Conservation (phyloP, 2,888 invertebrate genomes). For the Ametastegia equiseti region DNA sequence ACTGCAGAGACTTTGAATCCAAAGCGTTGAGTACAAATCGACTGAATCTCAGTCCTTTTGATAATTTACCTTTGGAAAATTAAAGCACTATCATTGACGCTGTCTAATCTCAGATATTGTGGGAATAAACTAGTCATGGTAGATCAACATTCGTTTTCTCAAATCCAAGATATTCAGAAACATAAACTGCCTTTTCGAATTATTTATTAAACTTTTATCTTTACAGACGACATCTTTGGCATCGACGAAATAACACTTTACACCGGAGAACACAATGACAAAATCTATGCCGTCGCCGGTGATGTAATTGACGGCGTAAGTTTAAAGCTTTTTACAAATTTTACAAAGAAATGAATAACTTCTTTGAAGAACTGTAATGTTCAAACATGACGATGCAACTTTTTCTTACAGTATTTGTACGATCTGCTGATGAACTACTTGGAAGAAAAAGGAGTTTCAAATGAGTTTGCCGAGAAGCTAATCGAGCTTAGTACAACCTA, state of each 20-base stretch:
- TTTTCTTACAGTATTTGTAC: conserved; percentile 88
- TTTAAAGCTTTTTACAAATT: too few relatives aligned
- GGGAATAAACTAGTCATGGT: neutral
- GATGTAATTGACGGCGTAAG: conserved; percentile 96
- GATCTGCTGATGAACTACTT: conserved; percentile 96
- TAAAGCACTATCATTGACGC: conserved; percentile 31
- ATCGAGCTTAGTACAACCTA: conserved; percentile 93
- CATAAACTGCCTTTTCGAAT: neutral
- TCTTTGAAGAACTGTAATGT: too few relatives aligned
- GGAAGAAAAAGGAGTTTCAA: conserved; percentile 96
- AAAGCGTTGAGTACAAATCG: conserved; percentile 68
- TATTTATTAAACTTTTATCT: conserved; percentile 67
- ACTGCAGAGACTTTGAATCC: conserved; percentile 48
- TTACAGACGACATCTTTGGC: conserved; percentile 91
- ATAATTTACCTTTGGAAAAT: conserved; percentile 64
- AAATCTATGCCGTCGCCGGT: conserved; percentile 93
- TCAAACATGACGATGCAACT: neutral
- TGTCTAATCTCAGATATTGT: neutral
- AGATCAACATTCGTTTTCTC: neutral
- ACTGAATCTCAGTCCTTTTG: conserved; percentile 21
- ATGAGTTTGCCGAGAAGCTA: conserved; percentile 94
- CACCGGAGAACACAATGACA: conserved; percentile 92
- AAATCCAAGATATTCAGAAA: neutral
- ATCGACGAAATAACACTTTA: conserved; percentile 96
- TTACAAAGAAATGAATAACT: too few relatives aligned